phyloP scores from a whole-genome alignment of 2,797 vertebrate genomes.

The Cottoperca gobio region DNA sequence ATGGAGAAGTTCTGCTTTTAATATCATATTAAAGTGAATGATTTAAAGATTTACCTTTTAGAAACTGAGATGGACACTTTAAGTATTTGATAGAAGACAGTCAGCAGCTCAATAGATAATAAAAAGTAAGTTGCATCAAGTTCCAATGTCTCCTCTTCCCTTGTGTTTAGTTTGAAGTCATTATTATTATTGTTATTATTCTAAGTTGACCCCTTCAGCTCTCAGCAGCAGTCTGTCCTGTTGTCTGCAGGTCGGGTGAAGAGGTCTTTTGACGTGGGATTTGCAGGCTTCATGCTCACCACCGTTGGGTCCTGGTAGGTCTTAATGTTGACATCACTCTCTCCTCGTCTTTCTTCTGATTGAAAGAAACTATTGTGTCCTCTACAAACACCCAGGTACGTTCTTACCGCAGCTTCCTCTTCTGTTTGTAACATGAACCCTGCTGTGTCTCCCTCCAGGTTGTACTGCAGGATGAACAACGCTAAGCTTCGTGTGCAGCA shows the following conservation, averaged over 20 bases:
- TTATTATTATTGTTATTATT: too few relatives aligned
- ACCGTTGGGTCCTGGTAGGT: conserved; percentile 85
- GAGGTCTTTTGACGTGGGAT: conserved; percentile 82
- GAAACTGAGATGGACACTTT: too few relatives aligned
- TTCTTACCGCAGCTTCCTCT: background rate
- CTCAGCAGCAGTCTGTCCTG: background rate
- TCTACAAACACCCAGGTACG: background rate
- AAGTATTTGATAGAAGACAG: too few relatives aligned
- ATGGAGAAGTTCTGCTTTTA: too few relatives aligned
- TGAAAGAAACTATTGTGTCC: too few relatives aligned
- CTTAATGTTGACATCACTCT: background rate
- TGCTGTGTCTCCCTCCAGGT: conserved; percentile 59
- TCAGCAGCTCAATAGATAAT: too few relatives aligned
- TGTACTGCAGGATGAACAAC: conserved; percentile 79
- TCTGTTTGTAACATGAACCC: background rate
- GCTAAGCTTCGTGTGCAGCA: conserved; percentile 79
- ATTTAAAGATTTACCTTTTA: too few relatives aligned
- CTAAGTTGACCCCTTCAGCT: too few relatives aligned
- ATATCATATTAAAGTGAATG: too few relatives aligned
- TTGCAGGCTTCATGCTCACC: conserved; percentile 81
- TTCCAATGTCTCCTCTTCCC: too few relatives aligned
- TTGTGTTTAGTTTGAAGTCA: too few relatives aligned
- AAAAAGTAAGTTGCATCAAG: too few relatives aligned
- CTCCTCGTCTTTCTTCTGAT: background rate
- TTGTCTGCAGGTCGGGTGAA: conserved; percentile 79